Evolutionary conservation across 2,797 vertebrate species (phyloP), one percentile per base, ranked within the genome.

Genomic region (Acanthornis magna): DNA sequence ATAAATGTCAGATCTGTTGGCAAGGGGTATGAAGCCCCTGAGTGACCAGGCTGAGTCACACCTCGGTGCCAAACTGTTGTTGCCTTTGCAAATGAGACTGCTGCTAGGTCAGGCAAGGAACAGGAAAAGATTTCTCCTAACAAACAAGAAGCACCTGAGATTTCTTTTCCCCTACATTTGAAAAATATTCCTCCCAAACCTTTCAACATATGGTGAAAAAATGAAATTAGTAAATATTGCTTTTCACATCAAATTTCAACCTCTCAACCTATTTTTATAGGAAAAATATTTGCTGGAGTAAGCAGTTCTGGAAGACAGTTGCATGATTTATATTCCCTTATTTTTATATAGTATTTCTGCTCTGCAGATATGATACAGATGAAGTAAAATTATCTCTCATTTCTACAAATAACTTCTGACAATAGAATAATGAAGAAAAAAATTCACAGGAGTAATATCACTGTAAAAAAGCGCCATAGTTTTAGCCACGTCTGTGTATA

Each of bases 201-300:
- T 83, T 93, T 89, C 80, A 85, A 92, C 89, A 70, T 45, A 61
- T 1, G 5, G 7, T 65, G 51, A 80, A 74, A 89, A 91, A 93
- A 93, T 63, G 3, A 72, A 86, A 95, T 87, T 66, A 92, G 20
- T 45, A 82, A 85, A 79, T 94, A 91, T 66, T 95, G 50, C 32
- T 45, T 92, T 81, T 93, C 85, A 48, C 21, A 80, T 95, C 29
- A 82, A 48, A 42, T 91, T 74, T 88, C 50, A 88, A 25, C 12
- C 22, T 74, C 91, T 58, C 71, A 61, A 40, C n/a, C n/a, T 66
- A 17, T 53, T 92, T 85, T 86, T 66, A 45, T 50, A 58, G 43
- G 43, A 76, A 86, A 65, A 67, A 66, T 72, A 87, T 70, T 90
- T 92, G 71, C 85, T 77, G 19, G 60, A 40, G 14, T 62, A 88